Evolutionary conservation across 2,797 vertebrate genomes (phyloP).

Genomic region (Garrulus glandarius): DNA sequence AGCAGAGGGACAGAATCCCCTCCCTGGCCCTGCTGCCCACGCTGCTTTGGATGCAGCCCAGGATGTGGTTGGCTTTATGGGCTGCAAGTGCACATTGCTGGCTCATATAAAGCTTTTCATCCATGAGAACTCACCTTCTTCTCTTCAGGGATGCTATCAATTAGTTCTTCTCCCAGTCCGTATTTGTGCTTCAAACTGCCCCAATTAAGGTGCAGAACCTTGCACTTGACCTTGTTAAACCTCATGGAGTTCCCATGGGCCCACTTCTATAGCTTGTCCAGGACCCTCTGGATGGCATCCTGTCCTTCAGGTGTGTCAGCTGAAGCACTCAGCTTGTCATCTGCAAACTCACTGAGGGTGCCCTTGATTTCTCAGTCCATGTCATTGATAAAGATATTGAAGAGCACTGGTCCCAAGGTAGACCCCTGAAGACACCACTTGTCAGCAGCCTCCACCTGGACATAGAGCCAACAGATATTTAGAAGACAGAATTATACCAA

Average conservation of each 20-base stretch:
- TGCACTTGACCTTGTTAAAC: background rate
- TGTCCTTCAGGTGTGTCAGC: background rate
- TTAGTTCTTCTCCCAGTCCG: background rate
- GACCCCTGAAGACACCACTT: background rate
- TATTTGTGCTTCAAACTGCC: background rate
- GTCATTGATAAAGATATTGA: too few relatives aligned
- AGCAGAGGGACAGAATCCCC: background rate
- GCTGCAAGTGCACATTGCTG: accelerated
- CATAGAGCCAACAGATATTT: background rate
- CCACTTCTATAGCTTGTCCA: background rate
- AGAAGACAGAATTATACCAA: background rate
- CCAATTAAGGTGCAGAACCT: background rate
- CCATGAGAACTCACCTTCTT: background rate
- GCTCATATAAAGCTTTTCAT: background rate
- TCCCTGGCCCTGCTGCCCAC: accelerated
- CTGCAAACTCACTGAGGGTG: background rate
- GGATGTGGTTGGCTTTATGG: accelerated
- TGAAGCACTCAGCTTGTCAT: background rate
- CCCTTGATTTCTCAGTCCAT: background rate
- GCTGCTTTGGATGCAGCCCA: background rate
- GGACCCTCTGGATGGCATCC: background rate
- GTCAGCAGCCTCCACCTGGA: background rate
- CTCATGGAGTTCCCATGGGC: background rate
- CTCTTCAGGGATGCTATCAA: background rate
- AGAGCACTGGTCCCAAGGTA: background rate